A percentile compares a stretch with the other conserved stretches of the same genome.
These are phyloP conservation scores for Thamnophis sirtalis DNA, from an alignment of 2,113 vertebrate genomes.

Conservation along the genomic window DNA sequence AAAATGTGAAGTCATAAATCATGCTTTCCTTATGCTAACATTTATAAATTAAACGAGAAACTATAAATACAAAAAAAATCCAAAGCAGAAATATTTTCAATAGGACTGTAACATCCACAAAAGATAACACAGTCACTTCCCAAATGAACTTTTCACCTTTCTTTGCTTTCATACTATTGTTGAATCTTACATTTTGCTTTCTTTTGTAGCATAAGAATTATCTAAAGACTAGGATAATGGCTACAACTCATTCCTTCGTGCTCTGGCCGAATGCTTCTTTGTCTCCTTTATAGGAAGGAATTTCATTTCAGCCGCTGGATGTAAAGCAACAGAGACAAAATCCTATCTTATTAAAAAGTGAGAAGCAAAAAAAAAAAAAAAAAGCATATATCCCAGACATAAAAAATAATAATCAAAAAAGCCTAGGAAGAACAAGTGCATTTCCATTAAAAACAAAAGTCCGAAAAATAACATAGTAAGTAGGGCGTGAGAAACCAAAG, in stretches of 20 bases:
- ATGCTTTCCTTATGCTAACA: neutral
- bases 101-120: constrained; percentile 2
- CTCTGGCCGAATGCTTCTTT: neutral
- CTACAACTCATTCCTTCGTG: neutral
- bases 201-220: constrained; percentile 1
- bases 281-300: constrained; percentile 4
- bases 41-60: constrained; percentile 6
- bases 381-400: neutral
- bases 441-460: neutral
- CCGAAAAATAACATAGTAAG: neutral
- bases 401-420: neutral
- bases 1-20: constrained; percentile 21
- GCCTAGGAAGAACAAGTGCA: neutral
- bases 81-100: neutral
- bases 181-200: neutral
- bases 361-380: neutral
- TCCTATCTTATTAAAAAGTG: neutral
- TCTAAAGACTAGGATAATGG: constrained; percentile 6
- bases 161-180: rapidly evolving
- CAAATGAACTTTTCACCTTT: constrained; percentile 1
- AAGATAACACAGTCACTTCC: neutral
- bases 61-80: neutral
- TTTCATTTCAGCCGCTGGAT: neutral
- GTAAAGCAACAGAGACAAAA: constrained; percentile 8
- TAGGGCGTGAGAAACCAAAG: neutral